These are phyloP conservation scores for Panurus biarmicus DNA, from an alignment of 2,113 vertebrate species.

Conservation along the genomic window DNA sequence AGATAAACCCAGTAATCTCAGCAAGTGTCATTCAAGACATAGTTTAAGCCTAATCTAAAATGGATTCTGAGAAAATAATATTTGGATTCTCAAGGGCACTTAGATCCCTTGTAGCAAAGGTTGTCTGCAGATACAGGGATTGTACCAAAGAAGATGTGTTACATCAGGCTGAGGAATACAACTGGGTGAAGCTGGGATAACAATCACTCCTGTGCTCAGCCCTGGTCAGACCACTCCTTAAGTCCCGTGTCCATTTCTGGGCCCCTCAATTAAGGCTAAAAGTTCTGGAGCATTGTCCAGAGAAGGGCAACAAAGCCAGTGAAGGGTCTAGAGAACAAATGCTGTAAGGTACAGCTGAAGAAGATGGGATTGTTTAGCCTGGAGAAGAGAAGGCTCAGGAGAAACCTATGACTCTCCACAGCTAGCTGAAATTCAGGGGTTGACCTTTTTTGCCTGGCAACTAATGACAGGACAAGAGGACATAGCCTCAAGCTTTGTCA, in stretches of 20 bases:
- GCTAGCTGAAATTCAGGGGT: neutral
- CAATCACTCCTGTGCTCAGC: neutral
- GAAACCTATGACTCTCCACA: neutral
- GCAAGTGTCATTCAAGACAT: neutral
- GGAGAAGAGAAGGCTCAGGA: neutral
- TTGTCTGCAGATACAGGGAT: fast-evolving
- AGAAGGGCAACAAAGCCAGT: neutral
- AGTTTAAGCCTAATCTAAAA: neutral
- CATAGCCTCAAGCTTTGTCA: neutral
- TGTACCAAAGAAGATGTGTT: neutral
- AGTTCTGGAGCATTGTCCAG: no score
- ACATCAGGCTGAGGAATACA: neutral
- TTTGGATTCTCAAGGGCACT: neutral
- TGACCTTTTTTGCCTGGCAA: neutral
- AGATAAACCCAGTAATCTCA: neutral
- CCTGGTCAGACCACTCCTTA: neutral
- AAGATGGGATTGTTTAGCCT: neutral
- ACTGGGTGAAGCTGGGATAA: neutral
- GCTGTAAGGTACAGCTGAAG: neutral
- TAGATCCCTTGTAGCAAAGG: neutral
- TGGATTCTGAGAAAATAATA: neutral
- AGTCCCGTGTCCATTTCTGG: neutral
- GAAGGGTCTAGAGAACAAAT: neutral
- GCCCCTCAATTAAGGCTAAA: neutral
- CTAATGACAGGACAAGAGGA: neutral